A percentile compares a stretch with the other conserved stretches of the same genome.
These are phyloP conservation scores for Microcebus lehilahytsara DNA, from an alignment of 2,113 vertebrate species.

Conservation along the genomic window DNA sequence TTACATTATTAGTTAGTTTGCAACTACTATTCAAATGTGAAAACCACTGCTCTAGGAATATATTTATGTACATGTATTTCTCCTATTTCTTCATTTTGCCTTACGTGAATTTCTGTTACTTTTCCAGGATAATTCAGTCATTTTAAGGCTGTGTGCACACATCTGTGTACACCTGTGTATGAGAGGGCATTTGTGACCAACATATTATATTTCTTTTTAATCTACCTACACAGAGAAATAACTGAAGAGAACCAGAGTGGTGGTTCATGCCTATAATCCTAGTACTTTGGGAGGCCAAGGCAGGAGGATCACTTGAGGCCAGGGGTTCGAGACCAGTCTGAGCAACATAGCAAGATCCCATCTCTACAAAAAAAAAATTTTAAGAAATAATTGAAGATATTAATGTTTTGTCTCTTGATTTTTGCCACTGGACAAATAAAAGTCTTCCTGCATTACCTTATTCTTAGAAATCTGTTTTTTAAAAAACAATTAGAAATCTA, in stretches of 20 bases:
- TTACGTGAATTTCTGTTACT: background rate
- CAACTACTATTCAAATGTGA: constrained; percentile 20
- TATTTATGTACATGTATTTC: background rate
- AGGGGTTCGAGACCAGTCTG: too few relatives aligned
- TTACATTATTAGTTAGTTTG: background rate
- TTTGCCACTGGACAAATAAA: constrained; percentile 54
- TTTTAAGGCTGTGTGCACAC: background rate
- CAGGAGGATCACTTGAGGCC: too few relatives aligned
- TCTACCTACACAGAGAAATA: background rate
- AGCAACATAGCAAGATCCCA: too few relatives aligned
- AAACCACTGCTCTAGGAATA: background rate
- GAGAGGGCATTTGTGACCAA: background rate
- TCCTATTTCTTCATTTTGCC: constrained; percentile 39
- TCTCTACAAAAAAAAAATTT: too few relatives aligned
- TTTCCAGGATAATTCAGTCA: constrained; percentile 34
- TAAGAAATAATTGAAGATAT: constrained; percentile 30
- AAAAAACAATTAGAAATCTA: background rate
- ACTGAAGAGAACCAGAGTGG: background rate
- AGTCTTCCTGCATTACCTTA: constrained; percentile 16
- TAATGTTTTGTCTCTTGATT: constrained; percentile 12
- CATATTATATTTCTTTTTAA: constrained; percentile 42
- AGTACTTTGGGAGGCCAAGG: too few relatives aligned
- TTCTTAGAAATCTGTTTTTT: constrained; percentile 46
- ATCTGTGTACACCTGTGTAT: background rate
- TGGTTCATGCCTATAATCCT: too few relatives aligned